Evolutionary conservation across 2,888 invertebrate genomes (phyloP).

Genomic region (Cerastis rubricosa): DNA sequence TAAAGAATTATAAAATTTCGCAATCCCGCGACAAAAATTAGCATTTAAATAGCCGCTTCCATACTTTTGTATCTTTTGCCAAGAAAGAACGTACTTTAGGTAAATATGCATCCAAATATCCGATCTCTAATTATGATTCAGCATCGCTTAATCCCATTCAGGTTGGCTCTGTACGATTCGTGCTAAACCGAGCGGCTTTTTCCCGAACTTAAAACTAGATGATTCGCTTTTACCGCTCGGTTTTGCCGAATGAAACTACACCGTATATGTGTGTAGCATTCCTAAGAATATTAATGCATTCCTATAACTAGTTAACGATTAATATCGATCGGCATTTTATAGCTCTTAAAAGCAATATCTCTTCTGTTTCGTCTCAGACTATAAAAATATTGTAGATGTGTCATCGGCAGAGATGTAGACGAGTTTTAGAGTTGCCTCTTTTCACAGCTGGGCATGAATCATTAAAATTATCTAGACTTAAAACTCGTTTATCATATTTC

Average conservation of each 20-base stretch:
- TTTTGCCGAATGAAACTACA: background rate
- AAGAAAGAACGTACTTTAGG: too few species aligned
- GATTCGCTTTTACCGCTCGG: background rate
- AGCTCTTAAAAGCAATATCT: slow-evolving; percentile 50
- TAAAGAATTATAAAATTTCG: too few species aligned
- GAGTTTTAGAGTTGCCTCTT: background rate
- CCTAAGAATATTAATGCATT: slow-evolving; percentile 38
- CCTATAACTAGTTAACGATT: slow-evolving; percentile 53
- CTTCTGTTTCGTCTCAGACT: slow-evolving; percentile 17
- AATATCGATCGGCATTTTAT: slow-evolving; percentile 55
- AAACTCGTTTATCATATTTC: slow-evolving; percentile 16
- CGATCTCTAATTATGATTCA: background rate
- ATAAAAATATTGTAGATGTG: slow-evolving; percentile 40
- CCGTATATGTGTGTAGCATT: background rate
- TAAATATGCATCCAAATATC: too few species aligned
- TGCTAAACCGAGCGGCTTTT: background rate
- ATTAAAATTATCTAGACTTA: slow-evolving; percentile 25
- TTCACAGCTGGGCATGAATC: slow-evolving; percentile 17
- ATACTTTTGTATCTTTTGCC: too few species aligned
- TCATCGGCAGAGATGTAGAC: background rate
- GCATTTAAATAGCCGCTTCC: too few species aligned
- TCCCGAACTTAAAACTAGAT: background rate
- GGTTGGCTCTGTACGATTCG: background rate
- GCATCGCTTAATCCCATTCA: background rate
- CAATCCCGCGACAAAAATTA: too few species aligned